A percentile compares a stretch with the other conserved stretches of the same genome.
These are phyloP conservation scores for Blastobasis adustella DNA, from an alignment of 2,888 invertebrate species.

Conservation along the genomic window DNA sequence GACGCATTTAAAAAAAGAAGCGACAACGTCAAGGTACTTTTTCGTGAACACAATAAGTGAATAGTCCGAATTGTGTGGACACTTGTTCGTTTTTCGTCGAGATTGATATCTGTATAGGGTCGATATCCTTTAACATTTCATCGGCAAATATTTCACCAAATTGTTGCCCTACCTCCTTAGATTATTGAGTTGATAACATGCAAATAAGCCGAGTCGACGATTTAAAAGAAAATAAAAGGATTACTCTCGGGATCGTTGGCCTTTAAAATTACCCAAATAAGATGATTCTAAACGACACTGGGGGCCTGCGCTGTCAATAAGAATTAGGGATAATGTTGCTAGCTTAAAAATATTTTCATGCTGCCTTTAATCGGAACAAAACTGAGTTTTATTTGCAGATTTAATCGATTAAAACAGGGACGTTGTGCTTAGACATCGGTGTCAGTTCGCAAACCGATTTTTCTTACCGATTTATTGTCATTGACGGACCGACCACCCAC, in stretches of 20 bases:
- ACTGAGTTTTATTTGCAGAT: background rate
- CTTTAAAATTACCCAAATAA: constrained; percentile 68
- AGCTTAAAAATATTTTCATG: constrained; percentile 24
- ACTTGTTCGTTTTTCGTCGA: constrained; percentile 15
- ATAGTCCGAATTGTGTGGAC: constrained; percentile 23
- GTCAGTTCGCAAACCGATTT: constrained; percentile 3
- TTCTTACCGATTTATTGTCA: background rate
- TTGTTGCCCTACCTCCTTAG: constrained; percentile 57
- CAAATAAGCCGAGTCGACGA: constrained; percentile 56
- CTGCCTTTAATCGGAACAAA: constrained; percentile 7
- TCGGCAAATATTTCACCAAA: constrained; percentile 62
- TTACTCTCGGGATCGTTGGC: constrained; percentile 54
- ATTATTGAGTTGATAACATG: constrained; percentile 65
- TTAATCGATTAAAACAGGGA: background rate
- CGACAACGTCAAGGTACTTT: constrained; percentile 4
- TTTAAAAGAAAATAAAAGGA: constrained; percentile 62
- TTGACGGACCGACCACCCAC: constrained; percentile 2
- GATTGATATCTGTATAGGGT: constrained; percentile 32
- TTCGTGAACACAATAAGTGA: constrained; percentile 8
- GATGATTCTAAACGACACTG: constrained; percentile 51
- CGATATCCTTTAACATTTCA: constrained; percentile 55
- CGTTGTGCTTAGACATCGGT: background rate
- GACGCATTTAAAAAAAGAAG: background rate
- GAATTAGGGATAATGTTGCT: constrained; percentile 46
- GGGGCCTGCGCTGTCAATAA: constrained; percentile 55